Base-by-base conservation (phyloP, 2,797 vertebrate genomes). In the Odontamblyopus rebecca region DNA sequence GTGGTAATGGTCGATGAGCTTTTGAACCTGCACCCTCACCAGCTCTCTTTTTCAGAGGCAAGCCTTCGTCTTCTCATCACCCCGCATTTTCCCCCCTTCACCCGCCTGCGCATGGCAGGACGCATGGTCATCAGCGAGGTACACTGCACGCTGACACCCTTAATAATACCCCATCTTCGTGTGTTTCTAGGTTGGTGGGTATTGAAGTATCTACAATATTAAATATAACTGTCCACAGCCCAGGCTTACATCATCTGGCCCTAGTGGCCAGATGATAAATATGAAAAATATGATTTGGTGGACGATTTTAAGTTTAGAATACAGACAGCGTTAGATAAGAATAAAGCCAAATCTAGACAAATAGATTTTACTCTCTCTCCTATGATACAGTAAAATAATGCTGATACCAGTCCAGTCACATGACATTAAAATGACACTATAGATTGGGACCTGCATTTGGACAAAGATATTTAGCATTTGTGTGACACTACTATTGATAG, bases 31-130 rank as follows among this genome's bases (percentile, higher is more conserved):
- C 86, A 91, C 35, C 88, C 92, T 61, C 92, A 93, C 75, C 91
- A 92, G 76, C 93, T 94, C 81, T 88, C 89, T 79, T 91, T 93
- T 77, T 94, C 93, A 85, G 94, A 95, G 92, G 94, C 92, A 91
- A 93, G 94, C 89, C 84, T 91, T 35, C 88, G 75, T 76, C 84
- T 93, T 84, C 86, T 91, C 85, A 88, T 92, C 82, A 89, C 89
- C 79, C 79, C 61, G 5, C 86, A 88, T 83, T 85, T 81, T 68
- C 84, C 86, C 81, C 89, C 91, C 70, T 70, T 78, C 85, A 93
- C 89, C 50, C 86, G 86, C 82, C 84, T 93, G 81, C 85, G 66
- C 82, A 93, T 93, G 91, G 91, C 92, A 67, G 85, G 86, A 81
- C 77, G 79, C 82, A 92, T 93, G 85, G 79, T 94, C 86, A 92